Evolutionary conservation across 1,140 invertebrate species (phyloP), one percentile per base, ranked within the genome.

Genomic region (Papilio machaon): DNA sequence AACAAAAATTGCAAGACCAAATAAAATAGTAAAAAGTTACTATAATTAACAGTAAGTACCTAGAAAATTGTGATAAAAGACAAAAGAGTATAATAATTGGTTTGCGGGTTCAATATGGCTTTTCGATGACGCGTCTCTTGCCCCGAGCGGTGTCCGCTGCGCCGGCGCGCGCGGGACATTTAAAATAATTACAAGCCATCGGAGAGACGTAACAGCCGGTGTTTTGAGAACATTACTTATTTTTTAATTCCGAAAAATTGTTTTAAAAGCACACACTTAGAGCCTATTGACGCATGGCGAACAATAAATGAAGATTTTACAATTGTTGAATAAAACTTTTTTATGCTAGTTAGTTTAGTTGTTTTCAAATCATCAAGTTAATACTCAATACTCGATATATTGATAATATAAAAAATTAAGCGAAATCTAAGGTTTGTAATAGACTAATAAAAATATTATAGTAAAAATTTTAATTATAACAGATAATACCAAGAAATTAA

Each of bases 101-200:
- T 79, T 80, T 89, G 85, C 80, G 83, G 83, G 88, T 89, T 91
- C 91, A 90, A 92, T 93, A 93, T 91, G 90, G 92, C 86, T 89
- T 88, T 85, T 88, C 82, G 89, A 92, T 91, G 90, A 90, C 85
- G 88, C 84, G 86, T 82, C 84, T 87, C 89, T 91, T 80, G 90
- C 91, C 91, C 79, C 82, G 77, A 90, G 91, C 89, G 75, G 35
- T 83, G 83, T 81, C 84, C 83, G 83, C 85, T 82, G 87, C 87
- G 87, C 87, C 82, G 84, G 85, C 87, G 88, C 89, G 89, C 86
- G 91, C 93, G 92, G 92, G 91, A 94, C 91, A 94, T 94, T 94
- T 94, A 94, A 94, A 94, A 94, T 94, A 94, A 94, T 94, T 94
- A 94, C 92, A 94, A 94, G 92, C 93, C 91, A 92, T 91, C 89